A percentile compares a stretch with the other conserved stretches of the same genome.
Conservation (phyloP, 2,797 vertebrate species). For the Agapornis canus region DNA sequence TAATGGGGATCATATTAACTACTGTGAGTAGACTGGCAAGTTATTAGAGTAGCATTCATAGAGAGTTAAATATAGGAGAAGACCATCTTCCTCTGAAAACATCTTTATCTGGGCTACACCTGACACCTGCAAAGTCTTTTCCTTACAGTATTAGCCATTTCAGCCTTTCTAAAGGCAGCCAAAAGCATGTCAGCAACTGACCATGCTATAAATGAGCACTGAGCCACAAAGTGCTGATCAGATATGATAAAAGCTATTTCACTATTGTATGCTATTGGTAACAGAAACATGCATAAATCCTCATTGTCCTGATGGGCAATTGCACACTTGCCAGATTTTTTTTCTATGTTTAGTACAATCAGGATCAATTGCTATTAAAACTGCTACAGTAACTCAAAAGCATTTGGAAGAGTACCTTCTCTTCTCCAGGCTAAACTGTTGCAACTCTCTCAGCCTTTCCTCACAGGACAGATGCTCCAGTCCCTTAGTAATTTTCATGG, state of each 20-base stretch:
- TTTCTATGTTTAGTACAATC: background rate
- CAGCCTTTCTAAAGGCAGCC: background rate
- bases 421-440: background rate
- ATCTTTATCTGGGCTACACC: background rate
- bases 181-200: background rate
- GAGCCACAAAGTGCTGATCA: background rate
- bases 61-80: background rate
- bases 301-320: background rate
- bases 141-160: background rate
- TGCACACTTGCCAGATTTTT: background rate
- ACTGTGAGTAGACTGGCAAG: background rate
- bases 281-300: background rate
- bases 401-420: background rate
- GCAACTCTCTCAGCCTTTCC: background rate
- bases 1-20: background rate
- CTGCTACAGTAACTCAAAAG: background rate
- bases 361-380: background rate
- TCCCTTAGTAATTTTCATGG: background rate
- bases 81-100: background rate
- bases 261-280: fast-evolving
- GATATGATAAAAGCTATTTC: background rate
- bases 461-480: background rate
- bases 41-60: background rate
- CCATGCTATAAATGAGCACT: background rate
- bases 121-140: background rate